Percentiles rank a stretch among this genome's conserved stretches.
These are phyloP conservation scores for Chloroclystis v-ata DNA, from an alignment of 2,888 invertebrate genomes.

Conservation along the genomic window DNA sequence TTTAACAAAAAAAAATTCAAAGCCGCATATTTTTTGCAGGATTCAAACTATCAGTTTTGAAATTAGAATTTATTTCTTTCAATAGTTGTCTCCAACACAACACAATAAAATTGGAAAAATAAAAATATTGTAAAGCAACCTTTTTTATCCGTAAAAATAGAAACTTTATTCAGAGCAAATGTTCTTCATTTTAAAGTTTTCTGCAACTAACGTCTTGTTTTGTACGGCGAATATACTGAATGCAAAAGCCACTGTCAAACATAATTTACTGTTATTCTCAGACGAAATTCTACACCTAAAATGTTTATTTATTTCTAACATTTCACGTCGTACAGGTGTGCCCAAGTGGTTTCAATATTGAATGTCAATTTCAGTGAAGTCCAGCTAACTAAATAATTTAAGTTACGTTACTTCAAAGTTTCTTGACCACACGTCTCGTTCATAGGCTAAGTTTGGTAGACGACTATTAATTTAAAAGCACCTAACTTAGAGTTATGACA, in stretches of 20 bases:
- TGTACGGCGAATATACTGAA: background rate
- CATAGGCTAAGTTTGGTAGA: constrained; percentile 28
- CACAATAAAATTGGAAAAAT: too few relatives aligned
- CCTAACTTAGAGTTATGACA: constrained; percentile 30
- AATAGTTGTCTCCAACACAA: too few relatives aligned
- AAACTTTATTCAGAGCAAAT: too few relatives aligned
- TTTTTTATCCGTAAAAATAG: too few relatives aligned
- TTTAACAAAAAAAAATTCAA: too few relatives aligned
- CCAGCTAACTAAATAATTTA: constrained; percentile 24
- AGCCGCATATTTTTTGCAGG: too few relatives aligned
- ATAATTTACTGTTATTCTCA: background rate
- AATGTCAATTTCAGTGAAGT: constrained; percentile 7
- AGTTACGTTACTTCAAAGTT: constrained; percentile 24
- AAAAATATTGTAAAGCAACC: too few relatives aligned
- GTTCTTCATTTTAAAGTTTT: background rate
- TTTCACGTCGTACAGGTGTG: constrained; percentile 1
- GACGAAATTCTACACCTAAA: background rate
- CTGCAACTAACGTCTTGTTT: background rate
- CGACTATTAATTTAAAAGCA: constrained; percentile 37
- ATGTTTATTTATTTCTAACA: background rate
- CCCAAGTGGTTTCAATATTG: constrained; percentile 1
- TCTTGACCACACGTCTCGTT: constrained; percentile 28
- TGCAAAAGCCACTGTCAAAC: background rate
- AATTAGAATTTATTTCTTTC: too few relatives aligned
- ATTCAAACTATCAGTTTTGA: too few relatives aligned